Evolutionary conservation across 2,113 vertebrate genomes (phyloP).

Genomic region (Platichthys stellatus): DNA sequence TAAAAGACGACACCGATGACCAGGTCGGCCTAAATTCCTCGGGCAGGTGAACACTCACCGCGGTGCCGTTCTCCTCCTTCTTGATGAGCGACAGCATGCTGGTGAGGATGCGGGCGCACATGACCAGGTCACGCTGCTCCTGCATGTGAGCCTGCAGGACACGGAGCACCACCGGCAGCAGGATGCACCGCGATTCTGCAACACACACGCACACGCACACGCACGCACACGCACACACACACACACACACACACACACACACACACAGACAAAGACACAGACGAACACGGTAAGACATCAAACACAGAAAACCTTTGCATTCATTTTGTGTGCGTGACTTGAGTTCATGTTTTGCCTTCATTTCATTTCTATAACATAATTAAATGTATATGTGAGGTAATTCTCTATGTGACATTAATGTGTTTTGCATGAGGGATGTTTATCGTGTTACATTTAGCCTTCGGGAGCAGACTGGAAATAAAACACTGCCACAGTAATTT

Average conservation of each 20-base stretch:
- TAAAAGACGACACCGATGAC: not conserved
- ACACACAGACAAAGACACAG: too few relatives aligned
- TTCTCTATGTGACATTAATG: slow-evolving; percentile 6
- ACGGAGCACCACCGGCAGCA: slow-evolving; percentile 93
- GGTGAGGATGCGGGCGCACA: slow-evolving; percentile 97
- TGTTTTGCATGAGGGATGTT: slow-evolving; percentile 27
- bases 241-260: too few relatives aligned
- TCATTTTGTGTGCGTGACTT: too few relatives aligned
- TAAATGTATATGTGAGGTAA: slow-evolving; percentile 12
- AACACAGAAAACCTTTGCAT: not conserved
- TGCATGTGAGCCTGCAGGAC: slow-evolving; percentile 94
- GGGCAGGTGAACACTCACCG: slow-evolving; percentile 81
- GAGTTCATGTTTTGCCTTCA: slow-evolving; percentile 1
- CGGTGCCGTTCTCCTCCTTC: slow-evolving; percentile 86
- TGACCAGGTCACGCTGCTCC: slow-evolving; percentile 95
- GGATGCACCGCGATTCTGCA: slow-evolving; percentile 93
- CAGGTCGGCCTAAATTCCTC: not conserved
- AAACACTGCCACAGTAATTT: slow-evolving; percentile 35
- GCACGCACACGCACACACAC: too few relatives aligned
- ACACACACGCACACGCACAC: slow-evolving; percentile 8
- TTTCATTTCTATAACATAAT: slow-evolving; percentile 10
- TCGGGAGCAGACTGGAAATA: slow-evolving; percentile 20
- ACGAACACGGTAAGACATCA: not conserved
- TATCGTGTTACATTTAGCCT: slow-evolving; percentile 6
- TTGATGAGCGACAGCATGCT: slow-evolving; percentile 95